Conservation (phyloP, 2,113 vertebrate species). For the Aptenodytes forsteri region DNA sequence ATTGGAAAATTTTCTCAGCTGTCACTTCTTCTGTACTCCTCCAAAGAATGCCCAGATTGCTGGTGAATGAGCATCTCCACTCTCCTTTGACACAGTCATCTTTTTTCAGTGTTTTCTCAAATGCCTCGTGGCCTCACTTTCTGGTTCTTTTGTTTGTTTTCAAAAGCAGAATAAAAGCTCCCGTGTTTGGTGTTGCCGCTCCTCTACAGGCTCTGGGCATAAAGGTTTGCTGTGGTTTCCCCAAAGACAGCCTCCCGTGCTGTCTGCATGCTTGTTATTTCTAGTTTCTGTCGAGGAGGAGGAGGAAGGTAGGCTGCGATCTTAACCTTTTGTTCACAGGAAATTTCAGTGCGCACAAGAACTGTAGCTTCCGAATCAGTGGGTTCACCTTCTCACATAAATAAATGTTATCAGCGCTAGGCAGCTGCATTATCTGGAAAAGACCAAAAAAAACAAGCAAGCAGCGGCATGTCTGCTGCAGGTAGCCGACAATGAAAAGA, state of each 20-base stretch:
- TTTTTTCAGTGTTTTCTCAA: not conserved
- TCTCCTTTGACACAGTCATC: not conserved
- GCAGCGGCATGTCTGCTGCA: not conserved
- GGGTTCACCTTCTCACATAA: not conserved
- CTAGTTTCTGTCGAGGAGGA: not conserved
- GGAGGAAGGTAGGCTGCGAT: not conserved
- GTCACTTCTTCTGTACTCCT: not conserved
- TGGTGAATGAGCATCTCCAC: not conserved
- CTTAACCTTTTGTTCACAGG: not conserved
- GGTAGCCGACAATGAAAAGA: not conserved
- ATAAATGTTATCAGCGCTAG: not conserved
- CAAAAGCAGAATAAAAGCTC: not conserved
- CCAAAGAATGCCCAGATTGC: not conserved
- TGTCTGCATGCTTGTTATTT: not conserved
- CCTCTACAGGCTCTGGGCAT: not conserved
- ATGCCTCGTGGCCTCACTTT: not conserved
- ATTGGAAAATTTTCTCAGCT: constrained; percentile 32
- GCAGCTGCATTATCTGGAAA: not conserved
- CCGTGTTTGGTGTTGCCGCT: not conserved
- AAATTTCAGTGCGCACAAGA: not conserved
- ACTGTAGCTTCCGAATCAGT: not conserved
- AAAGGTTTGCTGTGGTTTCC: not conserved
- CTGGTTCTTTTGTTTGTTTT: not conserved
- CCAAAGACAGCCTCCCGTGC: not conserved
- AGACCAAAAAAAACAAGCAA: not conserved